These are phyloP conservation scores for Nowickia ferox DNA, from an alignment of 2,888 invertebrate species.

Conservation along the genomic window DNA sequence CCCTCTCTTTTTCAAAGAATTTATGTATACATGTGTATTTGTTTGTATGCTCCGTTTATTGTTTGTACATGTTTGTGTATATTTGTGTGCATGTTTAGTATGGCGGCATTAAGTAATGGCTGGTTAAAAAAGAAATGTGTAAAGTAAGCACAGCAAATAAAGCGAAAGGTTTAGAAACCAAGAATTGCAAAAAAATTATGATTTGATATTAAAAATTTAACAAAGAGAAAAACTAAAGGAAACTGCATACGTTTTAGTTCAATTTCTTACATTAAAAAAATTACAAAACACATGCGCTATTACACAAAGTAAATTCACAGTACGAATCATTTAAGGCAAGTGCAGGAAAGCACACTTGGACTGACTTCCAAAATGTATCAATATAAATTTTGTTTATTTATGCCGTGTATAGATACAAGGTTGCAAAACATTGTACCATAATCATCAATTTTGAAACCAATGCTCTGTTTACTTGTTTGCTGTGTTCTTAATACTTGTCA, in stretches of 20 bases:
- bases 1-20: neutral
- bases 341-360: neutral
- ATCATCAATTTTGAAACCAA: too few relatives aligned
- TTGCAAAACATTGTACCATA: too few relatives aligned
- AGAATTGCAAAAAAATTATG: constrained; percentile 65
- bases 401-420: too few relatives aligned
- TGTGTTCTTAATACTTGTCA: too few relatives aligned
- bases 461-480: too few relatives aligned
- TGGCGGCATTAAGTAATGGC: constrained; percentile 58
- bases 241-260: constrained; percentile 33
- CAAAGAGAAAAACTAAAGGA: constrained; percentile 32
- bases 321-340: neutral
- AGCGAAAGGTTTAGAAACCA: constrained; percentile 56
- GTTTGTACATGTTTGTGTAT: neutral
- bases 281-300: neutral
- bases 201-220: constrained; percentile 66
- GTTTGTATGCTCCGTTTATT: neutral
- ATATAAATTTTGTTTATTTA: too few relatives aligned
- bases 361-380: too few relatives aligned
- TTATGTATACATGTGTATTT: neutral
- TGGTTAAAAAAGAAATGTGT: constrained; percentile 17
- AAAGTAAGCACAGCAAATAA: neutral
- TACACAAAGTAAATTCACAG: constrained; percentile 3
- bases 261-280: constrained; percentile 39
- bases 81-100: constrained; percentile 15